Base-by-base conservation (phyloP, 2,113 vertebrate genomes). In the Chitala chitala region DNA sequence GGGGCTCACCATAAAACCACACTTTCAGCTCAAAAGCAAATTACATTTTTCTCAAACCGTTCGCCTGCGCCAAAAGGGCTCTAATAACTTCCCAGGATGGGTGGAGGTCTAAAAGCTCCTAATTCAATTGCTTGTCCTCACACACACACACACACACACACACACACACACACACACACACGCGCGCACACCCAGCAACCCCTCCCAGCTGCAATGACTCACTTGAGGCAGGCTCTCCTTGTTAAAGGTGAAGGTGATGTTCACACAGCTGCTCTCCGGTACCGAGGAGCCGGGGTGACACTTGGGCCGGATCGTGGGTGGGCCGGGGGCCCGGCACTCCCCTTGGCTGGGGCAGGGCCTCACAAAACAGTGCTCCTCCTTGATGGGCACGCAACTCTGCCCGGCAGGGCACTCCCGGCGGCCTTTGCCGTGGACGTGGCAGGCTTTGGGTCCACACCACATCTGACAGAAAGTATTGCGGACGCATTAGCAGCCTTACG, bases 161-260 rank as follows among this genome's bases (percentile, higher is more conserved):
- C n/a, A n/a, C n/a, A n/a, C n/a, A n/a, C n/a, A n/a, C n/a, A n/a
- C n/a, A n/a, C n/a, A n/a, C n/a, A n/a, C n/a, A n/a, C n/a, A n/a
- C n/a, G n/a, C n/a, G n/a, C n/a, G n/a, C n/a, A n/a, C n/a, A n/a
- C n/a, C 31, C 38, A 10, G n/a, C 6, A 26, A 17, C 64, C 24
- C 38, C 42, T 13, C 64, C 13, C n/a, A 8, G 3, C 1, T 20
- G 10, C 6, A 5, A 38, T 54, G 72, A 80, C 91, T 22, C 86
- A 95, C 94, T 2, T 92, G 90, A 6, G 86, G 85, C 91, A 95
- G 93, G 87, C 91, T 90, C 78, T 95, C 93, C 64, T 94, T 94
- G 76, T 94, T 94, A 13, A 95, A 94, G 51, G 91, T 92, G 40
- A 95, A 93, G 0, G 93, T 94, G 82, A 94, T 92, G 82, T 94